phyloP scores from a whole-genome alignment of 2,888 invertebrate genomes.

The Erebia palarica region DNA sequence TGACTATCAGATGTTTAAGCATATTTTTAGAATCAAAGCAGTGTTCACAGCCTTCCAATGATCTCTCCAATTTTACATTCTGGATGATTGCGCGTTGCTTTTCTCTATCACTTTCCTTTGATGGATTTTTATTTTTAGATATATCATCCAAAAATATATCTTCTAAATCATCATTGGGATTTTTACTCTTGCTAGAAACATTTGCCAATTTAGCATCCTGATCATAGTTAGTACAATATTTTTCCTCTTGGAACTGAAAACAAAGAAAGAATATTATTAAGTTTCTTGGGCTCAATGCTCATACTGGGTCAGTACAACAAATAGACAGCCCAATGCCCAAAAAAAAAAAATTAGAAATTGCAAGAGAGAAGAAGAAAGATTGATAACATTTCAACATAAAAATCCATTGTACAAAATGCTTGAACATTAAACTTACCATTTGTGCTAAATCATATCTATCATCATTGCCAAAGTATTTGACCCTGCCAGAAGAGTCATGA shows the following conservation, averaged over 20 bases:
- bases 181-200: conserved; percentile 85
- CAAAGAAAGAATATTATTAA: background rate
- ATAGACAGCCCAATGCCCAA: no score
- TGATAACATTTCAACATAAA: no score
- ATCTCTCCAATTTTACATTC: conserved; percentile 85
- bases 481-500: conserved; percentile 87
- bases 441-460: conserved; percentile 92
- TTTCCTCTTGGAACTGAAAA: conserved; percentile 89
- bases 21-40: conserved; percentile 92
- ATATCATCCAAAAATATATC: conserved; percentile 93
- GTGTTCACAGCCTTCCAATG: conserved; percentile 90
- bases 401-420: no score
- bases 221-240: conserved; percentile 89
- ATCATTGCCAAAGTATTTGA: conserved; percentile 94
- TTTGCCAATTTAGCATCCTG: conserved; percentile 91
- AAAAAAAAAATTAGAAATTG: no score
- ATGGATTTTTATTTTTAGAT: conserved; percentile 83
- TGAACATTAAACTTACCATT: conserved; percentile 82
- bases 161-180: conserved; percentile 89
- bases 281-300: background rate
- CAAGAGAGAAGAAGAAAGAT: no score
- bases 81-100: conserved; percentile 87
- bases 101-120: conserved; percentile 84
- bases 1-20: conserved; percentile 92
- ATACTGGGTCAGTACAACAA: no score